Conservation (phyloP, 1,140 invertebrate species). For the Sarcophaga peregrina region DNA sequence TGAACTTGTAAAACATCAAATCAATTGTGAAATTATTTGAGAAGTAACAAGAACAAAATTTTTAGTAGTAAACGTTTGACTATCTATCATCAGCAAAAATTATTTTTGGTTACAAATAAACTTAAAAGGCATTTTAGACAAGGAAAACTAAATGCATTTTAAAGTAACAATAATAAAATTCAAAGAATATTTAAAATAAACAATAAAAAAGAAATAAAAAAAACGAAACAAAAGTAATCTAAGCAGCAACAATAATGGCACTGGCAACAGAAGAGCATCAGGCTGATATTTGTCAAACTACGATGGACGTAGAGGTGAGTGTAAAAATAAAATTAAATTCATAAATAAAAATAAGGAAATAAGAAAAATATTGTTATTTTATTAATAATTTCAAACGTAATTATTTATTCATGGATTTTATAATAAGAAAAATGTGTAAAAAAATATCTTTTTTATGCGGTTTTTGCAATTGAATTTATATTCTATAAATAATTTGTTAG, state of each 20-base stretch:
- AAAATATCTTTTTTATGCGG: background rate
- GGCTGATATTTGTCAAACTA: constrained; percentile 28
- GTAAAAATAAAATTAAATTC: background rate
- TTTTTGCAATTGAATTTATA: background rate
- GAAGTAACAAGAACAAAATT: background rate
- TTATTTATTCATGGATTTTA: background rate
- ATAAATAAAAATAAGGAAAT: constrained; percentile 12
- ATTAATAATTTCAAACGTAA: background rate
- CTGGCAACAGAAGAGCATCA: constrained; percentile 22
- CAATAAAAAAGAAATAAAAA: background rate
- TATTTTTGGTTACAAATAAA: too few species aligned
- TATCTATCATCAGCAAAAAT: background rate
- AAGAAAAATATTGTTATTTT: background rate
- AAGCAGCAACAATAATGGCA: constrained; percentile 25
- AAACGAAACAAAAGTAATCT: constrained; percentile 20
- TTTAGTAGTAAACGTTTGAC: background rate
- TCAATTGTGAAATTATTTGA: too few species aligned
- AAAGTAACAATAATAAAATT: background rate
- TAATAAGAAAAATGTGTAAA: background rate
- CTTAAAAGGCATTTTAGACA: too few species aligned
- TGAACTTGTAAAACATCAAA: too few species aligned
- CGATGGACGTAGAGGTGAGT: constrained; percentile 43
- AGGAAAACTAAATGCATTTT: background rate
- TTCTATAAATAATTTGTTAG: background rate
- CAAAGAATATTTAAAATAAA: constrained; percentile 4